Percentiles rank a stretch among this genome's conserved stretches.
Conservation (phyloP, 2,888 invertebrate species). For the Oligia strigilis region DNA sequence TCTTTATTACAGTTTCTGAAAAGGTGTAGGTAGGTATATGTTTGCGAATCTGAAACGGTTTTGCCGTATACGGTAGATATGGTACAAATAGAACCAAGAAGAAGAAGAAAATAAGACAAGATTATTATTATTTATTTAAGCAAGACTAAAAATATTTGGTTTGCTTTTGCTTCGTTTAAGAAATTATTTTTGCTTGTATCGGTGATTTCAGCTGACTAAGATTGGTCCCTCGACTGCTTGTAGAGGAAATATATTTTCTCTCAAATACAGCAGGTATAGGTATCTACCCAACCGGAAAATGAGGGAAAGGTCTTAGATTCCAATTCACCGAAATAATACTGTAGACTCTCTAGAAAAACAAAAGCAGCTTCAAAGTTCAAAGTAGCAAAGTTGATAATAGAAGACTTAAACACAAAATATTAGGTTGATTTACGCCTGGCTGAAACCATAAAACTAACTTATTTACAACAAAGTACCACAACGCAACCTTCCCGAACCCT, state of each 20-base stretch:
- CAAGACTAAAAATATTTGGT: constrained; percentile 4
- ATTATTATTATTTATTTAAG: too few relatives aligned
- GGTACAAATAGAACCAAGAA: background rate
- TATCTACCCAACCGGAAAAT: constrained; percentile 19
- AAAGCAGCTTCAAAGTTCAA: background rate
- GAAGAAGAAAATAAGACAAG: too few relatives aligned
- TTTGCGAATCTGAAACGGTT: constrained; percentile 14
- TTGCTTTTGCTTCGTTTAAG: background rate
- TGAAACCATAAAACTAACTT: constrained; percentile 6
- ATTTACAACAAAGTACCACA: constrained; percentile 11
- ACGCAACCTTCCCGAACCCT: constrained; percentile 13
- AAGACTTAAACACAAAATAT: background rate
- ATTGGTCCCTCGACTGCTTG: background rate
- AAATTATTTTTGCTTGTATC: background rate
- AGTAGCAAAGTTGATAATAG: background rate
- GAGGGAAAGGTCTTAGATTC: constrained; percentile 8
- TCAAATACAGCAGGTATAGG: background rate
- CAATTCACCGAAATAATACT: constrained; percentile 6
- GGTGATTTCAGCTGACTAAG: constrained; percentile 14
- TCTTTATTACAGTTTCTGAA: constrained; percentile 35
- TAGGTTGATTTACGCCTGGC: background rate
- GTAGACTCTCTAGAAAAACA: constrained; percentile 6
- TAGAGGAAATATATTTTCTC: constrained; percentile 14
- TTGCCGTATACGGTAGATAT: background rate
- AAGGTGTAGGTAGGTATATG: constrained; percentile 1